A percentile compares a stretch with the other conserved stretches of the same genome.
Evolutionary conservation across 2,797 vertebrate genomes (phyloP).

Genomic region (Nasua narica): DNA sequence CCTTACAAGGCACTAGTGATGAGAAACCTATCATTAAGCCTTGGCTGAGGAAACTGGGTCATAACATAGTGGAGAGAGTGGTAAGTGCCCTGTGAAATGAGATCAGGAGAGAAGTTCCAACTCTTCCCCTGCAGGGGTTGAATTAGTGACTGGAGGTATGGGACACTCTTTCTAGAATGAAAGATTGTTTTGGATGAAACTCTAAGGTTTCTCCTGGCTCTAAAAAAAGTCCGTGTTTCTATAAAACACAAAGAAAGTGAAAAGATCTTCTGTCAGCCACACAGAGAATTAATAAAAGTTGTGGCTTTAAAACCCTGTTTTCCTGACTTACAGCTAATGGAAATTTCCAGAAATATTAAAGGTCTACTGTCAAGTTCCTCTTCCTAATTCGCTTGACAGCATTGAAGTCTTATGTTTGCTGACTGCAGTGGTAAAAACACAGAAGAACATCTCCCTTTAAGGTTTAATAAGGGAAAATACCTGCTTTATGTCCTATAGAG

Average conservation of each 20-base stretch:
- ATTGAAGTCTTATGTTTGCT: neutral
- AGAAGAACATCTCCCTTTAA: constrained; percentile 41
- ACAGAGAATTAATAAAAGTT: neutral
- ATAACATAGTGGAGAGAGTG: neutral
- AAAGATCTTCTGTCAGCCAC: neutral
- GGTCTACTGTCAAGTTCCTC: neutral
- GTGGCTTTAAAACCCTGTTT: neutral
- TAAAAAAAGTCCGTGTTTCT: neutral
- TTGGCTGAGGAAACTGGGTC: constrained; percentile 4
- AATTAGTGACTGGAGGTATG: neutral
- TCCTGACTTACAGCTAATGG: neutral
- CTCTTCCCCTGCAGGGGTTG: neutral
- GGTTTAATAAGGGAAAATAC: constrained; percentile 46
- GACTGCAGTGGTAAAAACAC: neutral
- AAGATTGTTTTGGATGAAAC: neutral
- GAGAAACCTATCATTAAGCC: constrained; percentile 34
- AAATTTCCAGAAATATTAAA: constrained; percentile 10
- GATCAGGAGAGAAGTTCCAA: neutral
- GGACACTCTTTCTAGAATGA: neutral
- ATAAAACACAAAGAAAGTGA: neutral
- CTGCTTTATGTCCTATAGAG: constrained; percentile 37
- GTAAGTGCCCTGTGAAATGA: neutral
- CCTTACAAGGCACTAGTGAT: neutral
- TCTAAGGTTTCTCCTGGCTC: neutral
- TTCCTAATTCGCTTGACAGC: neutral